Conservation (phyloP, 2,113 vertebrate genomes). For the Formicarius rufipectus region DNA sequence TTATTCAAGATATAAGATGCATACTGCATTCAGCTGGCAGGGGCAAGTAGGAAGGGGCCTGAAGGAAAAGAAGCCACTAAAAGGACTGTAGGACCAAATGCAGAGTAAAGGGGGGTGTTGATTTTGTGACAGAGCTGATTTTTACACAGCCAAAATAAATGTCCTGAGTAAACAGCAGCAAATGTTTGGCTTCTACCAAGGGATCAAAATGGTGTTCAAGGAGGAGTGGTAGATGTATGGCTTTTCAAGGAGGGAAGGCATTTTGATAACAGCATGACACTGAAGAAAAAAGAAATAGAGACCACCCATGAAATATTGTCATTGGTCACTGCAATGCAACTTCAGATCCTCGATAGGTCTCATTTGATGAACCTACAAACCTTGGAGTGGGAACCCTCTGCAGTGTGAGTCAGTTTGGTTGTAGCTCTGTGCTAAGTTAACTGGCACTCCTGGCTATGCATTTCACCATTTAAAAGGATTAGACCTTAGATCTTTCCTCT, state of each 20-base stretch:
- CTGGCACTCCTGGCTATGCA: neutral
- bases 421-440: neutral
- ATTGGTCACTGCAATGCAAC: neutral
- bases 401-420: neutral
- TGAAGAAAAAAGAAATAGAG: neutral
- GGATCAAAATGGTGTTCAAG: neutral
- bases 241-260: neutral
- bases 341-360: neutral
- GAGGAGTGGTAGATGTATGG: neutral
- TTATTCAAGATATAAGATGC: neutral
- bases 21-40: neutral
- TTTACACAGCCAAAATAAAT: neutral
- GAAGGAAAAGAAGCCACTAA: neutral
- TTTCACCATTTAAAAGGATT: neutral
- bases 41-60: neutral
- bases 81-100: neutral
- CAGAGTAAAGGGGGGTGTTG: no score
- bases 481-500: neutral
- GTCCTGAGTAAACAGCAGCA: neutral
- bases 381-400: neutral
- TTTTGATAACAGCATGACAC: neutral
- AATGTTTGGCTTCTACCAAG: neutral
- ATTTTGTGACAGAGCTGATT: neutral
- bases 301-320: neutral
- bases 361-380: no score